Evolutionary conservation across 2,797 vertebrate genomes (phyloP).

Genomic region (Xenentodon cancila): DNA sequence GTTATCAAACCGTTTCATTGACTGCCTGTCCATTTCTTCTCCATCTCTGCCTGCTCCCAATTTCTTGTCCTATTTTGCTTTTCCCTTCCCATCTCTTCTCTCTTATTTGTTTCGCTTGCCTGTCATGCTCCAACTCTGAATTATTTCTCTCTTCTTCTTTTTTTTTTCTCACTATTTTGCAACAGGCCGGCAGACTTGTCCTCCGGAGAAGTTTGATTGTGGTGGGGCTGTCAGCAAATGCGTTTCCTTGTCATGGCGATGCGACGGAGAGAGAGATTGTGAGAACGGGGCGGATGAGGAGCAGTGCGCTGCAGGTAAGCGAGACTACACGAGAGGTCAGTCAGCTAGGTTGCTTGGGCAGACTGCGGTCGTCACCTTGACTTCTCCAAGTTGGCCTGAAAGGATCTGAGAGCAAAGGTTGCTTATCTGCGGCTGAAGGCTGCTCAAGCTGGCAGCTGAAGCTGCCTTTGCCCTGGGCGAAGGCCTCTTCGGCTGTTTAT

Average conservation of each 20-base stretch:
- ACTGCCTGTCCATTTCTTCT: conserved; percentile 66
- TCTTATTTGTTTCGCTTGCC: conserved; percentile 11
- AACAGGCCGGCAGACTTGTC: conserved; percentile 90
- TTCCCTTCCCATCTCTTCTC: conserved; percentile 23
- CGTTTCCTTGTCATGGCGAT: conserved; percentile 93
- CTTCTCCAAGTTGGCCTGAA: no score
- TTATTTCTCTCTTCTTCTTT: not conserved
- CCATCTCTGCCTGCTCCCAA: conserved; percentile 47
- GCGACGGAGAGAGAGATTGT: conserved; percentile 95
- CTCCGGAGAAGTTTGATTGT: conserved; percentile 94
- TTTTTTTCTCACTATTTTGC: conserved; percentile 11
- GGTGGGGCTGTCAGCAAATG: conserved; percentile 91
- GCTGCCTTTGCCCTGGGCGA: no score
- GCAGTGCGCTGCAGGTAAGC: conserved; percentile 89
- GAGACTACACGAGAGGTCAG: not conserved
- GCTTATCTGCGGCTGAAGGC: no score
- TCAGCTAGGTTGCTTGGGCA: not conserved
- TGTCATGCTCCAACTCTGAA: not conserved
- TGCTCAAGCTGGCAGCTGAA: no score
- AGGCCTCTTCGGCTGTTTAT: no score
- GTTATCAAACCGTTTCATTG: conserved; percentile 77
- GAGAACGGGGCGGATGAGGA: conserved; percentile 93
- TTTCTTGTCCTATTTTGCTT: conserved; percentile 35
- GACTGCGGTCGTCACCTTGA: no score
- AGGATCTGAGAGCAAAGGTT: no score